Evolutionary conservation across 1,140 invertebrate species (phyloP), one percentile per base, ranked within the genome.

Genomic region (Archivesica marissinica): DNA sequence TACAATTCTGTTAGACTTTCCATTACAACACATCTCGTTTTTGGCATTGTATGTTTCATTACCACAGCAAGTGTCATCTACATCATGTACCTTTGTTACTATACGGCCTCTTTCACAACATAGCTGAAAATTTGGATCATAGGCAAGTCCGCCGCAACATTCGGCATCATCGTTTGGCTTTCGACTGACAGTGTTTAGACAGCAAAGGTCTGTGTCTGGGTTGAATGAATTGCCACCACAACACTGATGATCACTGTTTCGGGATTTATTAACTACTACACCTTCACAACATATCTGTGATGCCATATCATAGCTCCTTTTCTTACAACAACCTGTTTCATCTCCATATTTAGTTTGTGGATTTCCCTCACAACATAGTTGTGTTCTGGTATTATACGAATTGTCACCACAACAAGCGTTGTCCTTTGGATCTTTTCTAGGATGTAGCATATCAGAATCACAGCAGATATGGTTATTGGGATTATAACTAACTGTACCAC

Each of bases 51-150:
- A 64, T 9, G 76, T 78, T 28, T 30, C 54, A 35, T 77, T 77
- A n/a, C 75, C 75, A 77, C 75, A 77, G 28, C 75, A 76, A 33
- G 28, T 39, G n/a, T 56, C 15, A 76, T 76, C 74, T 23, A 30
- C 11, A 35, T 30, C n/a, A 59, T 35, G 13, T 0, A 11, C 11
- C 25, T 76, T 76, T 33, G 33, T 59, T 3, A 56, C 33, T 3
- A 76, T n/a, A 25, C 17, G 7, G 3, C 30, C 44, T 2, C 23
- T 47, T 35, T 56, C 74, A 56, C 74, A 76, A 56, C 74, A 76
- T 35, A 76, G 15, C 25, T 41, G 33, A 56, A 9, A n/a, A 23
- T 33, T 20, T 20, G 41, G 7, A 23, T 76, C 74, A 33, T 56
- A 76, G 13, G 74, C 74, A 30, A 35, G 15, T 11, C 25, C 20